These are phyloP conservation scores for Brachyptera risi DNA, from an alignment of 2,888 invertebrate genomes.

Conservation along the genomic window DNA sequence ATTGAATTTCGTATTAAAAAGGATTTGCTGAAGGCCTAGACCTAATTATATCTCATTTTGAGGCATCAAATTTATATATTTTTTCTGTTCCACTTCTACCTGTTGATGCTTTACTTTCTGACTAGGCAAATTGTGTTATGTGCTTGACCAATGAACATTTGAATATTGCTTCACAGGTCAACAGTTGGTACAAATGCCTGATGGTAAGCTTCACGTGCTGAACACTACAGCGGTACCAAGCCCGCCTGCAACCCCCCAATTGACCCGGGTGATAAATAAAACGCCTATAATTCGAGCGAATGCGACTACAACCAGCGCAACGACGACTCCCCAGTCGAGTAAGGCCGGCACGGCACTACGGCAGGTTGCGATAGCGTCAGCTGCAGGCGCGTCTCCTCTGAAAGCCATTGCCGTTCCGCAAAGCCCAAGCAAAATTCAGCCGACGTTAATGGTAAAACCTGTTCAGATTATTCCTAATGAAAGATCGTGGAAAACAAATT, in stretches of 20 bases:
- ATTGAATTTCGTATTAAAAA: too few relatives aligned
- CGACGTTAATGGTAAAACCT: too few relatives aligned
- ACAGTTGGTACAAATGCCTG: conserved; percentile 87
- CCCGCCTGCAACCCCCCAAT: conserved; percentile 28
- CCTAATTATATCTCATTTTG: too few relatives aligned
- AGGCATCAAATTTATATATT: too few relatives aligned
- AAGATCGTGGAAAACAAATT: too few relatives aligned
- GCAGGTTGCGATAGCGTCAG: conserved; percentile 41
- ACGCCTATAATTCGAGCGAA: conserved; percentile 32
- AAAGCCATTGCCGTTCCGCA: conserved; percentile 33
- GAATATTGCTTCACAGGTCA: conserved; percentile 53
- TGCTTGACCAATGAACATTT: neutral
- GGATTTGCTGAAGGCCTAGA: too few relatives aligned
- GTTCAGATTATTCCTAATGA: too few relatives aligned
- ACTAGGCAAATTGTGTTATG: too few relatives aligned
- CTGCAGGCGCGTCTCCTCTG: conserved; percentile 33
- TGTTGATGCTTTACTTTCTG: too few relatives aligned
- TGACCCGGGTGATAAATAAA: conserved; percentile 9
- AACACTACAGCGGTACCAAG: conserved; percentile 55
- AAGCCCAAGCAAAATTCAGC: conserved; percentile 23
- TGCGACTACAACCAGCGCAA: conserved; percentile 35
- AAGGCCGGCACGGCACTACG: conserved; percentile 39
- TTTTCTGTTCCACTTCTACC: too few relatives aligned
- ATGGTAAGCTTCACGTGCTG: conserved; percentile 85
- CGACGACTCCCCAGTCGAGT: conserved; percentile 38